phyloP scores from a whole-genome alignment of 2,113 vertebrate species.

The Rhinopithecus roxellana region DNA sequence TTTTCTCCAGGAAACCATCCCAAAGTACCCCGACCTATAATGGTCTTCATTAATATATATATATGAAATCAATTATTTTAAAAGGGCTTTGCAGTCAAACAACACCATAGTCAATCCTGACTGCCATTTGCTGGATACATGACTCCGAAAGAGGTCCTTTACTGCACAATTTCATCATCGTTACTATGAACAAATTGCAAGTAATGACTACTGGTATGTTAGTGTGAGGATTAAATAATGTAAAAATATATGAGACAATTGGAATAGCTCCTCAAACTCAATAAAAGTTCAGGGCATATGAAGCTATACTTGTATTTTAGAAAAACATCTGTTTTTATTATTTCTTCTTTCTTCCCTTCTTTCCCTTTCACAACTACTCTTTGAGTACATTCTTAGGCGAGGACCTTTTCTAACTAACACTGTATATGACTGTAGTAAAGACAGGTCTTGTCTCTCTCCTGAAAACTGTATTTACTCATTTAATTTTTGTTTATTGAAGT shows the following conservation, averaged over 20 bases:
- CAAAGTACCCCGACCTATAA: background rate
- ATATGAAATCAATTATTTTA: background rate
- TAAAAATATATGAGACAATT: background rate
- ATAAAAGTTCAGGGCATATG: background rate
- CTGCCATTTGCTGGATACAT: background rate
- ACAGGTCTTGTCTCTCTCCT: background rate
- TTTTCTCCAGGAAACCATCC: background rate
- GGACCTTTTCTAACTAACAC: background rate
- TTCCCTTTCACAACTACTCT: background rate
- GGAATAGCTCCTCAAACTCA: background rate
- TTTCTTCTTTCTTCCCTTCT: background rate
- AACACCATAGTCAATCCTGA: background rate
- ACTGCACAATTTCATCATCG: background rate
- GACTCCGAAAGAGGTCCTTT: rapidly evolving
- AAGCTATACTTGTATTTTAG: background rate
- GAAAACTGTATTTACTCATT: background rate
- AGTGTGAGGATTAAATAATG: background rate
- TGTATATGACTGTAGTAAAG: background rate
- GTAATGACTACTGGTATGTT: background rate
- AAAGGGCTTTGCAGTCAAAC: background rate
- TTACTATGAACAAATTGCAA: background rate
- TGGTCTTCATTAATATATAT: background rate
- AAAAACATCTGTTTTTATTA: background rate
- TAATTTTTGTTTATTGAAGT: background rate
- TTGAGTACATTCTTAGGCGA: background rate